Base-by-base conservation (phyloP, 1,140 invertebrate species). In the Ridgeia piscesae region DNA sequence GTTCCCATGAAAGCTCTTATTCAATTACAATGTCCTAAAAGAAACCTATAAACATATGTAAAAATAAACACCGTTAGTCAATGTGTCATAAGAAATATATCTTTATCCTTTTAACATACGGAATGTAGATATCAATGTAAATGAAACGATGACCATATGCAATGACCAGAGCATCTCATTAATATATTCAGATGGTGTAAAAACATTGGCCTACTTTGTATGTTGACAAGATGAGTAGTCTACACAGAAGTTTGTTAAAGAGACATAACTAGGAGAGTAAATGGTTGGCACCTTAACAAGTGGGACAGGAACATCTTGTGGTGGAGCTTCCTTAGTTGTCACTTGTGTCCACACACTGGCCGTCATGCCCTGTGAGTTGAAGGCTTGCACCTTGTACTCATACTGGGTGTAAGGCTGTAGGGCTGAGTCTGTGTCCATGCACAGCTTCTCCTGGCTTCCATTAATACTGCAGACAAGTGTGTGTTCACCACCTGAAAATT, bases 311-410 rank as follows among this genome's bases (percentile, higher is more conserved):
- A 96, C 93, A 33, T 91, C 94, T 21, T 93, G 92, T 35, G 95
- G 95, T 42, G 94, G 93, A 33, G 94, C 95, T 92, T 95, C 94
- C 58, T 94, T 94, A 4, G 95, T 95, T 1, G 89, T 93, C 31
- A 95, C 93, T 88, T 88, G 58, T 33, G 91, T 35, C 95, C 95
- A 95, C 0, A 92, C 88, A 93, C 95, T 95, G 33, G 89, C 93
- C 11, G 93, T 93, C 34, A 93, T 94, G 34, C 95, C 95, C 2
- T 93, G 94, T 58, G 89, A 93, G 93, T 95, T 95, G 88, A 93
- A 92, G 9, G 94, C 94, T 8, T 93, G 94, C 27, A 96, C 94
- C 93, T 92, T 94, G 93, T 95, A 96, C 93, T 95, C 94, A 92
- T 95, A 96, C 4, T 93, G 92, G 2, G 93, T 93, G 94, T 92